Conservation (phyloP, 2,888 invertebrate genomes). For the Drosophila heteroneura region DNA sequence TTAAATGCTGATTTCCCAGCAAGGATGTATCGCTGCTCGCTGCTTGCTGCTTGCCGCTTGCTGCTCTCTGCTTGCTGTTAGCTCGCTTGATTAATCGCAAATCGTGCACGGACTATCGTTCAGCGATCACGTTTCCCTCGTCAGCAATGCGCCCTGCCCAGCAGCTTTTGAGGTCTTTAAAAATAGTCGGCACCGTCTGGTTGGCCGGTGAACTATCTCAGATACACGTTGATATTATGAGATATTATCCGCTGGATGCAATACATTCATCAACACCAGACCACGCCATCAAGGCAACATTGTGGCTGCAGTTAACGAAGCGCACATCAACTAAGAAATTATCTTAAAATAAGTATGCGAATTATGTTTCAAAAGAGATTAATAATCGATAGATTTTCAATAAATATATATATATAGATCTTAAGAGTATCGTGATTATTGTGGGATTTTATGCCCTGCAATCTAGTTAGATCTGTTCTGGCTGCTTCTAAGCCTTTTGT, state of each 20-base stretch:
- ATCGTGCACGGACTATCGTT: constrained; percentile 78
- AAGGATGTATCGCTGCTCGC: constrained; percentile 52
- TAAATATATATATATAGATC: neutral
- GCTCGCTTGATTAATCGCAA: constrained; percentile 76
- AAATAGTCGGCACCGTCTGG: constrained; percentile 56
- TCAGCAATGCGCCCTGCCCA: constrained; percentile 43
- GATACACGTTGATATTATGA: constrained; percentile 39
- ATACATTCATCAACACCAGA: constrained; percentile 19
- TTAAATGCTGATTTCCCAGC: constrained; percentile 76
- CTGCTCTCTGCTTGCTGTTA: neutral
- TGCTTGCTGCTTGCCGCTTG: constrained; percentile 3
- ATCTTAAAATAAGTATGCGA: neutral
- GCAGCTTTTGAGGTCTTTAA: constrained; percentile 31
- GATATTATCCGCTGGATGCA: constrained; percentile 16
- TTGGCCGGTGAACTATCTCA: constrained; percentile 9
- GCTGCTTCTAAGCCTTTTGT: neutral
- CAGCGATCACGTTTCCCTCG: constrained; percentile 72
- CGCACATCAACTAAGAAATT: neutral
- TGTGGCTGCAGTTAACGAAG: neutral
- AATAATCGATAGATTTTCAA: neutral
- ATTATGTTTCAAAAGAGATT: neutral
- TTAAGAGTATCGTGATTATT: neutral
- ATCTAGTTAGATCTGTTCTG: neutral
- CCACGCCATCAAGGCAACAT: constrained; percentile 14
- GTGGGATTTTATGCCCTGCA: neutral